A percentile compares a stretch with the other conserved stretches of the same genome.
Evolutionary conservation across 53 echinoderm and acorn worm species (phyloP).

Genomic region (Hippasteria phrygiana): DNA sequence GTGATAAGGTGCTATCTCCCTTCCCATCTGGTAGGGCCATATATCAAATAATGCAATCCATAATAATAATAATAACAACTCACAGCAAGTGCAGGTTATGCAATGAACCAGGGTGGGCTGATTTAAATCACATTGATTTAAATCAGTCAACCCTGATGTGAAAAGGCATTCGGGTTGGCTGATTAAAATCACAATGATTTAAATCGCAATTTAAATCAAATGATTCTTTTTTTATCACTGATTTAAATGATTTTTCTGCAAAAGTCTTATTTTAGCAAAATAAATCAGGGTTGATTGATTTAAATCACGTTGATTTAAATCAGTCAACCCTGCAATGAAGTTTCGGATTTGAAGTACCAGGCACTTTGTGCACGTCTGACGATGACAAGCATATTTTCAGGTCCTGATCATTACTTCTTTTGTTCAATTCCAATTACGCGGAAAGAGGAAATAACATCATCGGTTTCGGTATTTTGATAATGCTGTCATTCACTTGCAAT

Average conservation of each 20-base stretch:
- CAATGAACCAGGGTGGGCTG: no score
- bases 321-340: conserved; percentile 4
- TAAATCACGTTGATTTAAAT: no score
- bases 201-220: no score
- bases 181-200: no score
- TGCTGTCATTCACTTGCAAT: no score
- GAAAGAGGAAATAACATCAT: not conserved
- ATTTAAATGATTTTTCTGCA: no score
- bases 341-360: not conserved
- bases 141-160: no score
- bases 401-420: not conserved
- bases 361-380: not conserved
- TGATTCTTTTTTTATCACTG: no score
- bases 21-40: not conserved
- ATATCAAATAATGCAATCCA: not conserved
- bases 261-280: no score
- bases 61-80: not conserved
- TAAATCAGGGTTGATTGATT: no score
- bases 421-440: not conserved
- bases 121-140: no score
- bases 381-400: not conserved
- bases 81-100: not conserved
- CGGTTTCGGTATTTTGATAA: not conserved
- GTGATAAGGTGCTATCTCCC: not conserved
- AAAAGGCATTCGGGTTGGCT: no score